Base-by-base conservation (phyloP, 2,113 vertebrate genomes). In the Ardeotis arabs region DNA sequence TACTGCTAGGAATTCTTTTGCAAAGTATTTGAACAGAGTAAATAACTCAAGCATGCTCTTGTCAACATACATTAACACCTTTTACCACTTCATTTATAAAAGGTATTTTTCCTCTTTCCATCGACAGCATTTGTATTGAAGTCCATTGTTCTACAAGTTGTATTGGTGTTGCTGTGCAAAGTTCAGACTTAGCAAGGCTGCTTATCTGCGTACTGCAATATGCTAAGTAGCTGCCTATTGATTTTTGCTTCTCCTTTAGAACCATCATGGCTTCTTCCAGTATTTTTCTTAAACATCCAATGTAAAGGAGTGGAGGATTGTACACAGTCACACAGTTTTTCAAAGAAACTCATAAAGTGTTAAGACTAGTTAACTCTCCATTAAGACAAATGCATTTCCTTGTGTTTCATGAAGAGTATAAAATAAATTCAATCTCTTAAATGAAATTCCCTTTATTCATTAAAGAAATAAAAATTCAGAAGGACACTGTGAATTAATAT, bases 141-240 rank as follows among this genome's bases (percentile, higher is more conserved):
- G 73, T 76, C 91, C 83, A 94, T 89, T 96, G 90, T 96, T 93
- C 69, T 97, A 83, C 67, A 91, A 87, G 76, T 94, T 77, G 76
- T 92, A 94, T 72, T 92, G 93, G 93, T 87, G 77, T 80, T 95
- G 67, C 78, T 74, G 88, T 81, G 88, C 83, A 92, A 95, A 92
- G 95, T 73, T 96, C 86, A 93, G 69, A 22, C 77, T 78, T 90
- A 33, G 81, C 80, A 91, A 89, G 81, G 70, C 87, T 89, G 93
- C 78, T 90, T 88, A 95, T 97, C 95, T 97, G 95, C 96, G 96
- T 92, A 82, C 76, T 80, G 81, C 90, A 91, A 87, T 84, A 73
- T 73, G 77, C 53, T 92, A 92, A 97, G 96, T 96, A 96, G 89
- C 80, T 89, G 77, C 72, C 50, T 93, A 97, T 96, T 97, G 96